Percentiles rank a stretch among this genome's conserved stretches.
phyloP scores from a whole-genome alignment of 1,140 invertebrate species.

The Solenopsis invicta region DNA sequence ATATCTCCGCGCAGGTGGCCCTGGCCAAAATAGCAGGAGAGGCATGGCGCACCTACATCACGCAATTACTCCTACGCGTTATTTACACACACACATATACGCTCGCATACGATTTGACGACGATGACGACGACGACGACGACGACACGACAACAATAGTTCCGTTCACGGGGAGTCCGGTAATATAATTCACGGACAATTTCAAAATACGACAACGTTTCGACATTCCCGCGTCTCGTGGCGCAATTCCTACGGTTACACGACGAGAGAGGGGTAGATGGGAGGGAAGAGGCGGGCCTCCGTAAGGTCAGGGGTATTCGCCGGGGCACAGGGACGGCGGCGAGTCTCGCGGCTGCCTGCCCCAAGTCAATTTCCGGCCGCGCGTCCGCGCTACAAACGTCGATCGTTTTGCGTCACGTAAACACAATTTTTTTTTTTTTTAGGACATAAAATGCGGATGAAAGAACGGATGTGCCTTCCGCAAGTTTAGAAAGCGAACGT shows the following conservation, averaged over 20 bases:
- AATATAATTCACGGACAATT: slow-evolving; percentile 83
- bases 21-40: slow-evolving; percentile 59
- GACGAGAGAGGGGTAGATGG: background rate
- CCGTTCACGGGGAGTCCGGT: slow-evolving; percentile 75
- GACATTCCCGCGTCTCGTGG: slow-evolving; percentile 78
- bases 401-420: background rate
- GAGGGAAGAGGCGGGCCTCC: slow-evolving; percentile 65
- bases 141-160: slow-evolving; percentile 66
- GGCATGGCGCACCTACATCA: slow-evolving; percentile 46
- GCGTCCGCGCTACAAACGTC: background rate
- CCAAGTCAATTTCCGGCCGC: slow-evolving; percentile 21
- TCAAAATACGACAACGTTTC: slow-evolving; percentile 82
- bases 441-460: background rate
- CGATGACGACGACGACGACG: slow-evolving; percentile 21
- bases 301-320: slow-evolving; percentile 84
- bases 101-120: background rate
- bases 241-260: slow-evolving; percentile 75
- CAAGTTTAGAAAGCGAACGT: background rate
- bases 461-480: too few relatives aligned
- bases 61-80: slow-evolving; percentile 42
- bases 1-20: slow-evolving; percentile 33
- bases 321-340: slow-evolving; percentile 3
- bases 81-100: background rate
- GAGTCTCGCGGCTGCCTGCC: background rate
- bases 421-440: background rate